A percentile compares a stretch with the other conserved stretches of the same genome.
Evolutionary conservation across 1,140 invertebrate genomes (phyloP).

Genomic region (Drosophila seguyi): DNA sequence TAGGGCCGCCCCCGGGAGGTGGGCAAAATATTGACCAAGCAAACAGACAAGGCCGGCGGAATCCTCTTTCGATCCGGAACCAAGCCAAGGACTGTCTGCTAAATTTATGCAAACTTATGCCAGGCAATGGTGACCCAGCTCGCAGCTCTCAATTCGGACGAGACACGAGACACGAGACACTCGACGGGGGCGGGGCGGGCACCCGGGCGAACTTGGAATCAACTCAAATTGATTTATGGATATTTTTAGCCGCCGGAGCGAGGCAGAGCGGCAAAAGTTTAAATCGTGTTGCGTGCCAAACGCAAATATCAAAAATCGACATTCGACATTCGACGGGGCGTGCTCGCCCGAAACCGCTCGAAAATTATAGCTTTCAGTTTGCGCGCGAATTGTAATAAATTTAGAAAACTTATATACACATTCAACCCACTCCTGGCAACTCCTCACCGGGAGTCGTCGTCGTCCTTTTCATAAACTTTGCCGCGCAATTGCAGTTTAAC

Average conservation of each 20-base stretch:
- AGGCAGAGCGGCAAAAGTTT: slow-evolving; percentile 53
- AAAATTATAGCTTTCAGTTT: slow-evolving; percentile 82
- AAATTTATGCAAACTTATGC: slow-evolving; percentile 81
- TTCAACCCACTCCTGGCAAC: slow-evolving; percentile 2
- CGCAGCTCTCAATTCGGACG: slow-evolving; percentile 68
- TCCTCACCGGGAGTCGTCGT: slow-evolving; percentile 25
- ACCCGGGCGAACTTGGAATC: slow-evolving; percentile 45
- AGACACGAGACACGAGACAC: slow-evolving; percentile 66
- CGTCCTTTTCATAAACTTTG: slow-evolving; percentile 74
- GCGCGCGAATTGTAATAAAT: slow-evolving; percentile 81
- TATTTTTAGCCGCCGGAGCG: slow-evolving; percentile 69
- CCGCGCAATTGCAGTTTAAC: slow-evolving; percentile 62
- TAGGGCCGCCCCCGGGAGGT: not conserved
- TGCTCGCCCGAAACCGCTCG: slow-evolving; percentile 76
- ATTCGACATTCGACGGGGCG: slow-evolving; percentile 70
- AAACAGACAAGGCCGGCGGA: slow-evolving; percentile 48
- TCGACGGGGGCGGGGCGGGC: slow-evolving; percentile 28
- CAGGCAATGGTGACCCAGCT: slow-evolving; percentile 18
- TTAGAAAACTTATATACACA: slow-evolving; percentile 80
- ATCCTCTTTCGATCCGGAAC: slow-evolving; percentile 34
- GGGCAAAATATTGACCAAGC: slow-evolving; percentile 73
- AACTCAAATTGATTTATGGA: slow-evolving; percentile 82
- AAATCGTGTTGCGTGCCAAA: slow-evolving; percentile 81
- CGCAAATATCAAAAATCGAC: slow-evolving; percentile 82
- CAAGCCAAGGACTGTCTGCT: slow-evolving; percentile 68